These are phyloP conservation scores for Idaea straminata DNA, from an alignment of 2,888 invertebrate genomes.

Conservation along the genomic window DNA sequence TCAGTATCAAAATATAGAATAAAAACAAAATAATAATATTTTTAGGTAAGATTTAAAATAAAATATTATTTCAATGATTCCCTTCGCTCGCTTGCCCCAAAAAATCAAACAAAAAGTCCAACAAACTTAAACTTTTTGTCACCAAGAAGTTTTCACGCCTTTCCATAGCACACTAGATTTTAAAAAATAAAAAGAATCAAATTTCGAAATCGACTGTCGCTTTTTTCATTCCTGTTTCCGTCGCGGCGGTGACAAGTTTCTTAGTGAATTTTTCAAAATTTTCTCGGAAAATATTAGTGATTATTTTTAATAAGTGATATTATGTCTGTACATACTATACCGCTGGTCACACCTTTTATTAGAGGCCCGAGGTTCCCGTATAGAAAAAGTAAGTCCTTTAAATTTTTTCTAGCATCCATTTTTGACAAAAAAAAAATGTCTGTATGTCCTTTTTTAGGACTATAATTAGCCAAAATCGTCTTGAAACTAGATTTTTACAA, in stretches of 20 bases:
- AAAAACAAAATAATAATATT: no score
- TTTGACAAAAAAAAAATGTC: not conserved
- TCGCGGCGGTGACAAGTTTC: slow-evolving; percentile 38
- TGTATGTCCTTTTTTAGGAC: not conserved
- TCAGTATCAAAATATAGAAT: no score
- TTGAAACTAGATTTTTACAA: no score
- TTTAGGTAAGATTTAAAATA: no score
- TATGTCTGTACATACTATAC: slow-evolving; percentile 76
- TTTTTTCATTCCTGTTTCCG: slow-evolving; percentile 60
- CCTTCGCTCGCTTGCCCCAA: no score
- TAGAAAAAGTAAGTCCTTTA: slow-evolving; percentile 70
- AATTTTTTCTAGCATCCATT: slow-evolving; percentile 5
- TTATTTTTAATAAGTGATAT: slow-evolving; percentile 38
- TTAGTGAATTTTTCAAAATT: slow-evolving; percentile 30
- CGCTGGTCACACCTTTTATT: slow-evolving; percentile 72
- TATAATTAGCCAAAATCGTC: not conserved
- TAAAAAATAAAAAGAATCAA: slow-evolving; percentile 37
- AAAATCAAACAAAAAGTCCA: not conserved
- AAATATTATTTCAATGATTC: no score
- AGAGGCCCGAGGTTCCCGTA: slow-evolving; percentile 76
- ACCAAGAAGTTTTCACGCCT: slow-evolving; percentile 15
- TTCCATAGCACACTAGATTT: slow-evolving; percentile 43
- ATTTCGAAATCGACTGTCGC: slow-evolving; percentile 61
- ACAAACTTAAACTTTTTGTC: not conserved
- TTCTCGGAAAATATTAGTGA: slow-evolving; percentile 32